Evolutionary conservation across 92 coral and sea anemone species (phyloP), one percentile per base, ranked within the genome.

Genomic region (Ricordea florida): DNA sequence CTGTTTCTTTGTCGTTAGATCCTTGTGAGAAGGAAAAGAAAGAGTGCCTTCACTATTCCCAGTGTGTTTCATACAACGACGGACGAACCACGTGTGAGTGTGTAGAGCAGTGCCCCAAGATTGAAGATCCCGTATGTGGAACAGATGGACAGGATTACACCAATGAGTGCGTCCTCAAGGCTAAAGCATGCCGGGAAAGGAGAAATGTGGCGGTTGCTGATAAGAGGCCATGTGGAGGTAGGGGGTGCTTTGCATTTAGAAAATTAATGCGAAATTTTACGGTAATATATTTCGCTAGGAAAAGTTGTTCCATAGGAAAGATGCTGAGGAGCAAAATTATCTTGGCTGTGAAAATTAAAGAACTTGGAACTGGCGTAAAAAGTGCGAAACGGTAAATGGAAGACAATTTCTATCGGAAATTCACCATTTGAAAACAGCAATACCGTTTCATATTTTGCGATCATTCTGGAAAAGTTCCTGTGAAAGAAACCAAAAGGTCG

Each of bases 71-170:
- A 38, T 87, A 92, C 23, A 75, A 76, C 28, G 88, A 96, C 43
- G 99, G 94, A 43, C 72, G 79, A 21, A 88, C 90, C n/a, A 32
- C 49, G 35, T 96, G 99, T 62, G 80, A 74, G 48, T 96, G 99
- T 41, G 84, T 50, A 40, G 89, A 89, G 1, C 79, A 62, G 33
- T 91, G 97, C 47, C 82, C 97, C 21, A 81, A 82, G 27, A 40
- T 79, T 11, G 88, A 87, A 49, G 78, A 86, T 0, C 96, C 92
- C 52, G 99, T 96, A 16, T 96, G 99, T 72, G 99, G 99, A 46
- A 88, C 89, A 27, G 94, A 96, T 63, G 85, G 70, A 11, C 89
- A 62, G 65, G 97, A 92, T 38, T 96, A 96, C 37, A 44, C 90
- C 4, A 96, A 90, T 52, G 94, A 75, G 63, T 96, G 99, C 43